Evolutionary conservation across 2,888 invertebrate species (phyloP).

Genomic region (Agrochola litura): DNA sequence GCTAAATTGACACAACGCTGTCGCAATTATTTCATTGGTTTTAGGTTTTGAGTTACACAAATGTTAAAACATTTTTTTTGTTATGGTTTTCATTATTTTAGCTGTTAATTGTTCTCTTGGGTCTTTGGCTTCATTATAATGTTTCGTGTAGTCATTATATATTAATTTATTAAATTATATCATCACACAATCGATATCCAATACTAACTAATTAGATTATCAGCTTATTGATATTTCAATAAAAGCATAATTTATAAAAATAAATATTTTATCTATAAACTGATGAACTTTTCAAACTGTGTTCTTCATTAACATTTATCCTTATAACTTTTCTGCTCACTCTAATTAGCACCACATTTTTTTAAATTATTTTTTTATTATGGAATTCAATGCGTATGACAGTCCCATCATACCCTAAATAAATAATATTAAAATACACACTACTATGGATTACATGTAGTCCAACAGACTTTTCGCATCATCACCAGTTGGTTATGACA

Average conservation of each 20-base stretch:
- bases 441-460: too few species aligned
- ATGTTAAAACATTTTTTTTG: background rate
- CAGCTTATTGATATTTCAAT: background rate
- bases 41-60: background rate
- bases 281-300: background rate
- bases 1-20: slow-evolving; percentile 27
- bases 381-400: too few species aligned
- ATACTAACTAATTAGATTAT: background rate
- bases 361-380: too few species aligned
- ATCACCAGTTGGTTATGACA: too few species aligned
- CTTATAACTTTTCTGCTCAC: background rate
- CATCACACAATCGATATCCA: background rate
- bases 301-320: background rate
- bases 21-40: slow-evolving; percentile 15
- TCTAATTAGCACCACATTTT: slow-evolving; percentile 4
- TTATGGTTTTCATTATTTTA: background rate
- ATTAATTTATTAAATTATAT: background rate
- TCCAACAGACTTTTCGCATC: too few species aligned
- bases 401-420: too few species aligned
- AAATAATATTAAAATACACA: too few species aligned
- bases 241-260: background rate
- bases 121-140: background rate
- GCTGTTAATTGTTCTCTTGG: background rate
- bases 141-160: too few species aligned
- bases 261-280: background rate